Evolutionary conservation across 2,113 vertebrate genomes (phyloP).

Genomic region (Coracopsis vasa): DNA sequence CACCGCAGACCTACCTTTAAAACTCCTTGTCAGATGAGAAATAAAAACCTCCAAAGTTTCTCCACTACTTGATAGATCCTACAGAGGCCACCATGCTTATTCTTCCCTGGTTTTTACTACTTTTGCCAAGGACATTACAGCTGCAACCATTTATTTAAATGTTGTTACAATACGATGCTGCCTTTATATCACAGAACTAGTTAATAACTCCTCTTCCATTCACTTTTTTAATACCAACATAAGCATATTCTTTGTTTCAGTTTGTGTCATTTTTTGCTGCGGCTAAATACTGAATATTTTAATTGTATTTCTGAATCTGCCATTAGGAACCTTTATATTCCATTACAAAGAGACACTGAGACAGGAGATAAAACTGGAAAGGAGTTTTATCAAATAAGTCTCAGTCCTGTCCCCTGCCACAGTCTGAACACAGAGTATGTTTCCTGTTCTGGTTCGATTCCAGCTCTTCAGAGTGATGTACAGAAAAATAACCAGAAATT

Average conservation of each 20-base stretch:
- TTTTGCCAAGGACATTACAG: not conserved
- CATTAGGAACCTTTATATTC: not conserved
- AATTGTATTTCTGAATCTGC: not conserved
- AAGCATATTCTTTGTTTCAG: not conserved
- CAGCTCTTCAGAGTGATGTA: not conserved
- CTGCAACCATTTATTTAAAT: not conserved
- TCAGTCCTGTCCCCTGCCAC: not conserved
- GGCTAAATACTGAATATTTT: not conserved
- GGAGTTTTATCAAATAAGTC: not conserved
- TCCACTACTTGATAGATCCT: not conserved
- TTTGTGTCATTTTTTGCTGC: not conserved
- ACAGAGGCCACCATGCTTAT: not conserved
- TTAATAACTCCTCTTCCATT: not conserved
- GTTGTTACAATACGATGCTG: not conserved
- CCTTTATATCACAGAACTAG: not conserved
- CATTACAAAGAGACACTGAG: not conserved
- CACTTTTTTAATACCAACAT: not conserved
- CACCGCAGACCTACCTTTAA: not conserved
- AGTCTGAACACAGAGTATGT: not conserved
- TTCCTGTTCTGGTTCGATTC: not conserved
- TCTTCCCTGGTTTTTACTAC: not conserved
- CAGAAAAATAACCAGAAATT: not conserved
- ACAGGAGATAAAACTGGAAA: not conserved
- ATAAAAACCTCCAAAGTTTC: not conserved
- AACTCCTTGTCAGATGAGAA: not conserved